Percentiles rank a stretch among this genome's conserved stretches.
Conservation (phyloP, 2,113 vertebrate genomes). For the Varanus salvator region DNA sequence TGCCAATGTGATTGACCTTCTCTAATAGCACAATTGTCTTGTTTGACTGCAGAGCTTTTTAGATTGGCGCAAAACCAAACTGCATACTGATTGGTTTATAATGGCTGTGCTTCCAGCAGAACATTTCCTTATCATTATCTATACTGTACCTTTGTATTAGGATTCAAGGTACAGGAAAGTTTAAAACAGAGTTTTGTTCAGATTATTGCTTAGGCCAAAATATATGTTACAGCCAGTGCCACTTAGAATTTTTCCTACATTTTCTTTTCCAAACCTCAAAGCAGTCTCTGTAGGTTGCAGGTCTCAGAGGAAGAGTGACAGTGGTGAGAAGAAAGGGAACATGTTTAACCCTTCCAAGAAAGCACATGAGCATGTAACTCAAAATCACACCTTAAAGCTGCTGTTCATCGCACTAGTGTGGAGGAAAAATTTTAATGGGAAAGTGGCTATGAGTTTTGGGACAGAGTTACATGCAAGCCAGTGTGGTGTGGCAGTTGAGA, state of each 20-base stretch:
- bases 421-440: not conserved
- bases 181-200: not conserved
- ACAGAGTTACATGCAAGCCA: not conserved
- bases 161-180: not conserved
- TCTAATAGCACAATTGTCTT: slow-evolving; percentile 23
- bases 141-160: slow-evolving; percentile 3
- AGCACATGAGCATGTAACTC: not conserved
- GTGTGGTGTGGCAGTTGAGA: too few relatives aligned
- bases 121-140: slow-evolving; percentile 20
- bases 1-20: slow-evolving; percentile 30
- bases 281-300: not conserved
- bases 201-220: not conserved
- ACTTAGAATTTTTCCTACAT: not conserved
- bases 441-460: not conserved
- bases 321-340: not conserved
- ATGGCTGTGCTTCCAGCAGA: not conserved
- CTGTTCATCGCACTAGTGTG: not conserved
- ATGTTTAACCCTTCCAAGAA: not conserved
- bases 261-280: not conserved
- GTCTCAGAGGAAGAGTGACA: not conserved
- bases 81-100: slow-evolving; percentile 27
- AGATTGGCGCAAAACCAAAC: slow-evolving; percentile 24
- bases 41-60: slow-evolving; percentile 1
- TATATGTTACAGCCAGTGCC: not conserved
- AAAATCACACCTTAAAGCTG: not conserved